Conservation (phyloP, 2,113 vertebrate species). For the Brienomyrus longianalis region DNA sequence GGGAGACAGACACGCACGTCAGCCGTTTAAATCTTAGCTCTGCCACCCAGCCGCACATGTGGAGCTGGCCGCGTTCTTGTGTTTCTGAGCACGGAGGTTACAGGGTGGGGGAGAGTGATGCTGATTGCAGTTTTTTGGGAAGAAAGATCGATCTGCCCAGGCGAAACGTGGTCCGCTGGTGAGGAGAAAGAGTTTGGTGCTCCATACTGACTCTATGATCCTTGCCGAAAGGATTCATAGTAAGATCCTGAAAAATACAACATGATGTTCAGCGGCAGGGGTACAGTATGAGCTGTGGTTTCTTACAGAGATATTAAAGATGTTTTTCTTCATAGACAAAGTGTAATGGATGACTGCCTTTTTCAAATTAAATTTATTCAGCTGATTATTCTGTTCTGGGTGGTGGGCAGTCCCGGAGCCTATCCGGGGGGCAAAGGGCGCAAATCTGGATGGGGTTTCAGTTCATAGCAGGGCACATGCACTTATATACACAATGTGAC, state of each 20-base stretch:
- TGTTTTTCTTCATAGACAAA: background rate
- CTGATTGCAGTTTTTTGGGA: background rate
- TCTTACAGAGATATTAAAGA: background rate
- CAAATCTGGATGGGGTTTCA: background rate
- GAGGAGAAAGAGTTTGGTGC: background rate
- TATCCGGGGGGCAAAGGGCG: background rate
- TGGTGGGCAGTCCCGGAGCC: background rate
- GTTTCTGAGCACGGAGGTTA: background rate
- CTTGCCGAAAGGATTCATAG: too few species aligned
- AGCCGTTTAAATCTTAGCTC: constrained; percentile 3
- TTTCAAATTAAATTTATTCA: background rate
- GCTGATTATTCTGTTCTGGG: background rate
- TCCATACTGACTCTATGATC: background rate
- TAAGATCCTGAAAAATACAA: background rate
- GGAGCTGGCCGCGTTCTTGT: background rate
- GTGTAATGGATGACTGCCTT: background rate
- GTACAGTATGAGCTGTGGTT: background rate
- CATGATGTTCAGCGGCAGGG: too few species aligned
- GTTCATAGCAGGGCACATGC: too few species aligned
- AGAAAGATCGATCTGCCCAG: background rate
- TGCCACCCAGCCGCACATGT: background rate
- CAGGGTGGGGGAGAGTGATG: background rate
- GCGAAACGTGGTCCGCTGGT: background rate
- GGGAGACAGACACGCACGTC: background rate
- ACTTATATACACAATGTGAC: background rate